Evolutionary conservation across 2,797 vertebrate species (phyloP).

Genomic region (Trichosurus vulpecula): DNA sequence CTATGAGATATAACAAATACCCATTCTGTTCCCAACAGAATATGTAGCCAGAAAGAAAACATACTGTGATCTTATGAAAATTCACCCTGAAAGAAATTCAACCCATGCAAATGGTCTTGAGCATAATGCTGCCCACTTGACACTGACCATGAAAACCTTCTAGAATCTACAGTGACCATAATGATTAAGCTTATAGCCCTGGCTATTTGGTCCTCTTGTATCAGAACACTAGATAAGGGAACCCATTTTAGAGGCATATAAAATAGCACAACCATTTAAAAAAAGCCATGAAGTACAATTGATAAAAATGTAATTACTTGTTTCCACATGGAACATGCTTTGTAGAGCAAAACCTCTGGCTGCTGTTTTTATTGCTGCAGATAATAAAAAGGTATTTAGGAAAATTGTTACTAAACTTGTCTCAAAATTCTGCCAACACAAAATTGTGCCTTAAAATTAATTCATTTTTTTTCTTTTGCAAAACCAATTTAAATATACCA

Average conservation of each 20-base stretch:
- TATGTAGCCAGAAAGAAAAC: background rate
- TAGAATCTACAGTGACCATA: conserved; percentile 35
- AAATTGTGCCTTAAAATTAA: conserved; percentile 49
- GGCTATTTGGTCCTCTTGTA: conserved; percentile 38
- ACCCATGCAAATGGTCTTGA: conserved; percentile 23
- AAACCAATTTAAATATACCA: conserved; percentile 3
- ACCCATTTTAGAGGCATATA: conserved; percentile 62
- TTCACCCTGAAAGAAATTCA: conserved; percentile 42
- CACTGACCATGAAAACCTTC: conserved; percentile 45
- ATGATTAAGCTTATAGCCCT: conserved; percentile 66
- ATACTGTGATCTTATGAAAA: conserved; percentile 13
- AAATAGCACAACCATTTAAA: conserved; percentile 60
- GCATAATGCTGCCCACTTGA: conserved; percentile 23
- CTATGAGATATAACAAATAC: background rate
- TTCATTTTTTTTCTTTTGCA: conserved; percentile 46
- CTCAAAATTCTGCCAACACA: conserved; percentile 52
- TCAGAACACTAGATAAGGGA: conserved; percentile 59
- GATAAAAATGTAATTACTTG: conserved; percentile 73
- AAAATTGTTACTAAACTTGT: conserved; percentile 62
- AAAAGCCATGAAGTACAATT: conserved; percentile 54
- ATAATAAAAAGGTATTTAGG: conserved; percentile 55
- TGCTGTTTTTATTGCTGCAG: conserved; percentile 55
- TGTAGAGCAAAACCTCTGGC: conserved; percentile 50
- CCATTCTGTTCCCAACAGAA: background rate
- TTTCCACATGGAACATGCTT: conserved; percentile 52